Evolutionary conservation across 2,888 invertebrate species (phyloP).

Genomic region (Anorthoa munda): DNA sequence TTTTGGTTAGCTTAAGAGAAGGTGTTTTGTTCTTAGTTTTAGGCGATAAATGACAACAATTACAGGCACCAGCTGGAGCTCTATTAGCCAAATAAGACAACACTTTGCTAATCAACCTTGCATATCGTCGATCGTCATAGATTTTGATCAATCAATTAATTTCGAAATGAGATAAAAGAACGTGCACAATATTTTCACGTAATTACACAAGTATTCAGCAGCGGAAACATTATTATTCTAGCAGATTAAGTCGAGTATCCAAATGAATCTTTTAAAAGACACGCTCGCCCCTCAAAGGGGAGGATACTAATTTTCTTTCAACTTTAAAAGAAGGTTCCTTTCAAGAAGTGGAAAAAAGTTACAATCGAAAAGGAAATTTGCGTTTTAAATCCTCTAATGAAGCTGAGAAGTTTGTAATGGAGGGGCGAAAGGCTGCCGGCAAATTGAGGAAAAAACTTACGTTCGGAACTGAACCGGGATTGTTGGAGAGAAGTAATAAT

Average conservation of each 20-base stretch:
- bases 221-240: constrained; percentile 85
- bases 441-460: constrained; percentile 87
- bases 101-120: background rate
- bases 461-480: constrained; percentile 52
- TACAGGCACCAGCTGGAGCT: background rate
- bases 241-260: constrained; percentile 85
- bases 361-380: constrained; percentile 91
- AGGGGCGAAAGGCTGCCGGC: constrained; percentile 89
- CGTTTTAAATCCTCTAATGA: constrained; percentile 91
- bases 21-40: background rate
- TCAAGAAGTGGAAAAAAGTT: constrained; percentile 90
- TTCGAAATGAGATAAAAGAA: constrained; percentile 17
- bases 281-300: constrained; percentile 87
- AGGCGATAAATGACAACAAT: background rate
- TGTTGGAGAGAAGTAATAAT: constrained; percentile 50
- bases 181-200: constrained; percentile 49
- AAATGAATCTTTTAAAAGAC: constrained; percentile 88
- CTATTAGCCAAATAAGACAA: background rate
- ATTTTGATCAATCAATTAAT: constrained; percentile 4
- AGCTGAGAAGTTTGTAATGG: constrained; percentile 90
- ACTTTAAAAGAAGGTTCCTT: constrained; percentile 90
- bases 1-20: constrained; percentile 12
- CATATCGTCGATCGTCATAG: background rate
- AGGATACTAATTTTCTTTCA: constrained; percentile 90
- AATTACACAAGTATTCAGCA: constrained; percentile 65